Evolutionary conservation across 2,888 invertebrate genomes (phyloP).

Genomic region (Leptarthrus brevirostris): DNA sequence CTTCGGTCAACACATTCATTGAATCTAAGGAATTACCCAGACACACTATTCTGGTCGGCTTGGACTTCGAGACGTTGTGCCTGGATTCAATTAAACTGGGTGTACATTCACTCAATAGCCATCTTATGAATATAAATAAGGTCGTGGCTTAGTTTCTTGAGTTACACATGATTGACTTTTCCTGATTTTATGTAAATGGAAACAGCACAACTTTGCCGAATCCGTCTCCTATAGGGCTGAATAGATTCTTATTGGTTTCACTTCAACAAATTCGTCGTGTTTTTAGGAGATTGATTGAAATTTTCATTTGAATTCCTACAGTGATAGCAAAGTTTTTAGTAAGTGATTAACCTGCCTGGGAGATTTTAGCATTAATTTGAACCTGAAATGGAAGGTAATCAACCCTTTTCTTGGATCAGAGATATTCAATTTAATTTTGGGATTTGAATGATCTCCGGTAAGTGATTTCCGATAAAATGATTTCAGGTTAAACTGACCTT

Average conservation of each 20-base stretch:
- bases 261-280: background rate
- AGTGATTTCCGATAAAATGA: too few relatives aligned
- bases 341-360: background rate
- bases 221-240: background rate
- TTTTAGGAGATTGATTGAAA: background rate
- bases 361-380: too few relatives aligned
- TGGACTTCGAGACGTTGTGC: background rate
- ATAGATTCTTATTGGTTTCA: background rate
- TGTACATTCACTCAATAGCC: background rate
- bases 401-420: too few relatives aligned
- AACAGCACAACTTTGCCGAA: background rate
- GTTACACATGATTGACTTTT: constrained; percentile 11
- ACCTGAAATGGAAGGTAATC: too few relatives aligned
- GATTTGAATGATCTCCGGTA: too few relatives aligned
- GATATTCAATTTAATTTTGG: too few relatives aligned
- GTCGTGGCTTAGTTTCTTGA: background rate
- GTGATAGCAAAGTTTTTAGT: background rate
- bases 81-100: constrained; percentile 8
- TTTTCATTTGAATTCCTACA: background rate
- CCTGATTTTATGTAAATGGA: constrained; percentile 12
- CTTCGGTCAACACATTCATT: background rate
- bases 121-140: constrained; percentile 22
- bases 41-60: background rate
- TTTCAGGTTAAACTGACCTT: too few relatives aligned
- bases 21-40: background rate